Evolutionary conservation across 2,113 vertebrate species (phyloP), one percentile per base, ranked within the genome.

Genomic region (Piaya cayana): DNA sequence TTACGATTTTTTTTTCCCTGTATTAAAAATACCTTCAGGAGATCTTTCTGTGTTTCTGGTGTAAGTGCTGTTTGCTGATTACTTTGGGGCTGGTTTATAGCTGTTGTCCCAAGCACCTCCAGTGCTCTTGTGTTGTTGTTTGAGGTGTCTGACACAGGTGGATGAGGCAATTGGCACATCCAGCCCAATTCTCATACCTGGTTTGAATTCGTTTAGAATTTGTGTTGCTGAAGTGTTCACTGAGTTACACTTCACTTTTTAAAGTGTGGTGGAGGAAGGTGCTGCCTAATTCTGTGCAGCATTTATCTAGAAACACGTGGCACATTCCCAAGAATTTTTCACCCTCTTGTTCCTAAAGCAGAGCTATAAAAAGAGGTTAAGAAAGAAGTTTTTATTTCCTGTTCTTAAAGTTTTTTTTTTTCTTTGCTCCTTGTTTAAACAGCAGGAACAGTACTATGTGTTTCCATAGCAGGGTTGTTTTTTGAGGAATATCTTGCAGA

Each of bases 241-340:
- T 37, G 39, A 45, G 15, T 5, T 21, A 9, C 1, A 0, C 18
- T 34, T 67, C 11, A 8, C 29, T 1, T 0, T 21, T 63, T 45
- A n/a, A 39, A 45, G 18, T 17, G 12, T 12, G 22, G 9, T 12
- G 21, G 19, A 53, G 15, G 27, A 16, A 53, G 14, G 9, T 83
- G 71, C 50, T 77, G 63, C 45, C 3, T 6, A 36, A 32, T 87
- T 72, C 19, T 52, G 27, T 18, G 0, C 9, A 5, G 18, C 3
- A 0, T 55, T 88, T 3, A 6, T 2, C 1, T 20, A 37, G 45
- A 60, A 60, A n/a, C 27, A n/a, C 1, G 3, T 62, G 26, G 15
- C 29, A 74, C 2, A 37, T 53, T 29, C 25, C 63, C 29, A 22
- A 52, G 15, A 20, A 3, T 65, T 0, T 37, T 58, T 36, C 49